Evolutionary conservation across 2,797 vertebrate genomes (phyloP), one percentile per base, ranked within the genome.

Genomic region (Aplochiton taeniatus): DNA sequence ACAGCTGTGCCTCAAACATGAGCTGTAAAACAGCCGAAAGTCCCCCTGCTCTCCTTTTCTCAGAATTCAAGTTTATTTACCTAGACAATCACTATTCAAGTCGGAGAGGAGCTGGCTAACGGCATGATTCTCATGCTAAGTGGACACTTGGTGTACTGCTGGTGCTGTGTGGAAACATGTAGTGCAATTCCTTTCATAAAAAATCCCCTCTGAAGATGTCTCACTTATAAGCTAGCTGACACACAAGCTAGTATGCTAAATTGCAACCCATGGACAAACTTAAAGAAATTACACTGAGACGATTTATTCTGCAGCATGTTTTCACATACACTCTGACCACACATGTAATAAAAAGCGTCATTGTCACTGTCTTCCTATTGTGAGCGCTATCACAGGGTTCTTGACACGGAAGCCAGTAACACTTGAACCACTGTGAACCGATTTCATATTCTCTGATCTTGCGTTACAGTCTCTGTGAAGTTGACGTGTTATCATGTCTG

Each of bases 121-220:
- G n/a, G n/a, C n/a, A n/a, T n/a, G n/a, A n/a, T n/a, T n/a, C n/a
- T 31, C 31, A 31, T 31, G 31, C 31, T 31, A 31, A 31, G 31
- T 31, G 31, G 2, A 31, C 3, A 31, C 31, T 31, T 31, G 31
- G 3, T 31, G 31, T 31, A n/a, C 31, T 2, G 31, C 6, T 31
- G 31, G 31, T 31, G 31, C 31, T 31, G 3, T 31, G 31, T 31
- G 31, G 31, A 2, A 31, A 6, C 31, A 3, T 31, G 31, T 31
- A 31, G 31, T 31, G 31, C 31, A 6, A 68, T 83, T 80, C 76
- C 72, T 63, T 68, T 83, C 79, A 84, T 84, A 79, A 78, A 69
- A 17, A 42, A 18, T 74, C 57, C 46, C 51, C 55, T 70, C 45
- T 5, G 0, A 67, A 70, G 80, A 68, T 69, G 69, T 61, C 70